Percentiles rank a stretch among this genome's conserved stretches.
phyloP scores from a whole-genome alignment of 2,888 invertebrate species.

The Vandiemenella viatica region DNA sequence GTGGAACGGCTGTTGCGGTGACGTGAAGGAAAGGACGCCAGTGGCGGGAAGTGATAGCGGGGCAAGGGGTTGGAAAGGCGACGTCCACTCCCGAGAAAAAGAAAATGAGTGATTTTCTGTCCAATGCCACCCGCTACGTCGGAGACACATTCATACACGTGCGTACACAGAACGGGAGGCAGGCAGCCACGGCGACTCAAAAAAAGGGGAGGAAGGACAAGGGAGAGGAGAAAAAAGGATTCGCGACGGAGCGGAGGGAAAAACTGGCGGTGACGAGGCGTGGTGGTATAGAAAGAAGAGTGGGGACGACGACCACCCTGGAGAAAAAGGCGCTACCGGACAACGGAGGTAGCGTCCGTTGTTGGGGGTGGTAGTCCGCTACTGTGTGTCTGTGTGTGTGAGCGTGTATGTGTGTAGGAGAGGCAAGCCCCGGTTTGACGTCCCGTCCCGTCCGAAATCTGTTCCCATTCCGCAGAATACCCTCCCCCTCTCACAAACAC shows the following conservation, averaged over 20 bases:
- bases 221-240: no score
- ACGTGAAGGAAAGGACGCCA: conserved; percentile 12
- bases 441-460: conserved; percentile 17
- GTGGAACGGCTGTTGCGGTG: no score
- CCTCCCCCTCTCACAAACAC: conserved; percentile 7
- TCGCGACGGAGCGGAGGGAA: conserved; percentile 19
- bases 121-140: no score
- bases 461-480: conserved; percentile 17
- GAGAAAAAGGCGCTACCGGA: conserved; percentile 8
- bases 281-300: background rate
- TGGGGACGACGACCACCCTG: conserved; percentile 6
- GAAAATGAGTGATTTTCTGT: conserved; percentile 16
- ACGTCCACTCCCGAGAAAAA: no score
- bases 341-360: conserved; percentile 5
- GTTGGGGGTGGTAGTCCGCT: conserved; percentile 11
- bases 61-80: conserved; percentile 12
- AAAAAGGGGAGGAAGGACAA: no score
- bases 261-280: conserved; percentile 4
- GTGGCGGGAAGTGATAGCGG: conserved; percentile 12
- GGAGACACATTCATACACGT: no score
- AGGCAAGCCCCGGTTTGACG: conserved; percentile 13
- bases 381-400: no score
- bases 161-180: no score
- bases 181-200: no score
- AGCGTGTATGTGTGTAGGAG: no score